A percentile compares a stretch with the other conserved stretches of the same genome.
Conservation (phyloP, 1,140 invertebrate species). For the Platyscapa corneri region DNA sequence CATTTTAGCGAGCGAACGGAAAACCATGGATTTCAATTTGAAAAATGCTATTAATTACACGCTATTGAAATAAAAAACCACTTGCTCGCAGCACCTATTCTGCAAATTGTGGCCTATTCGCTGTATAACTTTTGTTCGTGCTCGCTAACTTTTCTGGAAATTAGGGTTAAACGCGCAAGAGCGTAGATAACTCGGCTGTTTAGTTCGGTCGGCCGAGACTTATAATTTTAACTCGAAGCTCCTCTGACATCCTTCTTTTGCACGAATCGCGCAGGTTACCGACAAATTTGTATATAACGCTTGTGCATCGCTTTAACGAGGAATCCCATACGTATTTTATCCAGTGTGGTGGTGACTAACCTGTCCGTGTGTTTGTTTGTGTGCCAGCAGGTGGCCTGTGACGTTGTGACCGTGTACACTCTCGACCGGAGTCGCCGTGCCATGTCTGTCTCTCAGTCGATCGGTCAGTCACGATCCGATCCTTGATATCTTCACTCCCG, state of each 20-base stretch:
- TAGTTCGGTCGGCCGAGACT: no score
- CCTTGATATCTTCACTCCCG: constrained; percentile 58
- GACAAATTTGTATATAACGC: constrained; percentile 34
- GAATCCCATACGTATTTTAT: constrained; percentile 53
- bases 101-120: no score
- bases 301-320: constrained; percentile 50
- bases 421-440: constrained; percentile 74
- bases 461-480: constrained; percentile 58
- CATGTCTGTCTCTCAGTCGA: constrained; percentile 70
- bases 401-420: constrained; percentile 74
- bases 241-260: constrained; percentile 10
- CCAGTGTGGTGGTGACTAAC: constrained; percentile 75
- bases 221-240: neutral
- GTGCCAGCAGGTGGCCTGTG: constrained; percentile 76
- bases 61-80: no score
- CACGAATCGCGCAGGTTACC: neutral
- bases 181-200: no score
- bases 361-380: constrained; percentile 75
- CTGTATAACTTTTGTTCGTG: no score
- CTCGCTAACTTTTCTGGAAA: no score
- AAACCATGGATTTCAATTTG: no score
- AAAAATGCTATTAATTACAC: no score
- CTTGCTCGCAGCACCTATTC: no score
- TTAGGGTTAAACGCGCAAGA: no score
- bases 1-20: no score